A percentile compares a stretch with the other conserved stretches of the same genome.
Evolutionary conservation across 1,140 invertebrate species (phyloP).

Genomic region (Ostrea edulis): DNA sequence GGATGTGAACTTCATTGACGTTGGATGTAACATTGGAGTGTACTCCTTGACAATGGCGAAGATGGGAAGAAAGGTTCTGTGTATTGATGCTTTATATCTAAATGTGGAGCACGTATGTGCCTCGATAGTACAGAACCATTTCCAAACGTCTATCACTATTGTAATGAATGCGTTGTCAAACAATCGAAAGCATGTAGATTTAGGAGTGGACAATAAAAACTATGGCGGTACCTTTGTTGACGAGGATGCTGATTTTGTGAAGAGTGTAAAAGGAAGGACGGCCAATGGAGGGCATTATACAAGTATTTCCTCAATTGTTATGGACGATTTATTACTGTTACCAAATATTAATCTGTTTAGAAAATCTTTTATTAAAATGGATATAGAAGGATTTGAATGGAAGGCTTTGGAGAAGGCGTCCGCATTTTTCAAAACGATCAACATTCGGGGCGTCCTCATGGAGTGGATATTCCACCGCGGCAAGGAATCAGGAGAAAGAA

Average conservation of each 20-base stretch:
- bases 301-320: constrained; percentile 50
- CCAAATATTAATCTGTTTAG: constrained; percentile 48
- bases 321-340: constrained; percentile 63
- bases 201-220: constrained; percentile 62
- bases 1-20: constrained; percentile 67
- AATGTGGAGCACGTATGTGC: constrained; percentile 64
- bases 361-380: constrained; percentile 63
- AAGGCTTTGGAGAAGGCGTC: constrained; percentile 60
- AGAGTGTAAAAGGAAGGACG: constrained; percentile 43
- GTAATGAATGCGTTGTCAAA: constrained; percentile 70
- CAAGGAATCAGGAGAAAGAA: constrained; percentile 42
- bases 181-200: constrained; percentile 53
- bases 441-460: constrained; percentile 70
- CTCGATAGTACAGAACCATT: constrained; percentile 62
- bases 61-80: constrained; percentile 69
- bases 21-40: constrained; percentile 75
- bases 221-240: constrained; percentile 68
- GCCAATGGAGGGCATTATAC: constrained; percentile 29
- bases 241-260: constrained; percentile 34
- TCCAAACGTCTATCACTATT: constrained; percentile 58
- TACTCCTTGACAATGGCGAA: constrained; percentile 69
- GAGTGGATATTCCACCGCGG: constrained; percentile 67
- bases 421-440: constrained; percentile 62
- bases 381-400: constrained; percentile 69
- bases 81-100: constrained; percentile 70